Evolutionary conservation across 2,797 vertebrate species (phyloP).

Genomic region (Gallinago solitaria): DNA sequence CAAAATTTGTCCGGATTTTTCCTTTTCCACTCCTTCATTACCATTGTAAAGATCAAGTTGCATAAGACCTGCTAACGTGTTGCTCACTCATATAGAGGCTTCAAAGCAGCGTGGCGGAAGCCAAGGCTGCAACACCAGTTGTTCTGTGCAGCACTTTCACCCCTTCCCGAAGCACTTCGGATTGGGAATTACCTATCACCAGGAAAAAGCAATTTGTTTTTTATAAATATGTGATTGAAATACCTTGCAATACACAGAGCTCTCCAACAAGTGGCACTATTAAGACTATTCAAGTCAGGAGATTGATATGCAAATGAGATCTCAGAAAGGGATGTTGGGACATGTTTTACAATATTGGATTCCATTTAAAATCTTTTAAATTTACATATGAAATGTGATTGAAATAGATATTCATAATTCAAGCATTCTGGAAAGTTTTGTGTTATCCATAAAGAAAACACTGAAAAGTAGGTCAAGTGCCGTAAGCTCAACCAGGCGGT

Average conservation of each 20-base stretch:
- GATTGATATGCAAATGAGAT: slow-evolving; percentile 63
- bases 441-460: background rate
- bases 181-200: slow-evolving; percentile 26
- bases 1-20: background rate
- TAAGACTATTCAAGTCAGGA: slow-evolving; percentile 49
- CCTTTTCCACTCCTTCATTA: background rate
- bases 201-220: slow-evolving; percentile 18
- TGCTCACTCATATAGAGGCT: background rate
- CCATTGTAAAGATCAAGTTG: background rate
- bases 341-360: slow-evolving; percentile 59
- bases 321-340: slow-evolving; percentile 60
- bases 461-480: slow-evolving; percentile 42
- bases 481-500: background rate
- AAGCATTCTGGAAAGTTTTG: slow-evolving; percentile 11
- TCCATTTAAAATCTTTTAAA: slow-evolving; percentile 30
- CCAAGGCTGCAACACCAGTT: background rate
- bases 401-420: slow-evolving; percentile 9
- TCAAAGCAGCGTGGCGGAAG: background rate
- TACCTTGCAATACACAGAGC: slow-evolving; percentile 31
- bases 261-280: slow-evolving; percentile 40
- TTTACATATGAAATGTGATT: slow-evolving; percentile 40
- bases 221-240: slow-evolving; percentile 6
- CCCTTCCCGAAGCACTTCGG: background rate
- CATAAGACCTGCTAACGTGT: background rate
- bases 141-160: background rate